phyloP scores from a whole-genome alignment of 2,888 invertebrate genomes.

The Dynastes hyllus region DNA sequence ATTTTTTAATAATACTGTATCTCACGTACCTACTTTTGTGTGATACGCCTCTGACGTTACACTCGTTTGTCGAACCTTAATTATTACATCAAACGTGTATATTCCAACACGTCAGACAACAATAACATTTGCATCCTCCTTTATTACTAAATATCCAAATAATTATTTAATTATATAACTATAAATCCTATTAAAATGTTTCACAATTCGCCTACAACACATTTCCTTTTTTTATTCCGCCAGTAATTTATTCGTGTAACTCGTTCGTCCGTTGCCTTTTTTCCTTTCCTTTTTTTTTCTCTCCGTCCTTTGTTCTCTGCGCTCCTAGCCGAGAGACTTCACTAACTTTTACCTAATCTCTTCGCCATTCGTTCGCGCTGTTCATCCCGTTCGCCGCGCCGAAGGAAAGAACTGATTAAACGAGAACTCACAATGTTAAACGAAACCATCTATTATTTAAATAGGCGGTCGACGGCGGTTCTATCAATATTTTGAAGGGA shows the following conservation, averaged over 20 bases:
- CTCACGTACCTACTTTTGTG: too few relatives aligned
- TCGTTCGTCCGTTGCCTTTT: slow-evolving; percentile 13
- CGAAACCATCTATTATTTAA: slow-evolving; percentile 48
- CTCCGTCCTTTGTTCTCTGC: slow-evolving; percentile 27
- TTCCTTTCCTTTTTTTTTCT: neutral
- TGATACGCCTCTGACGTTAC: too few relatives aligned
- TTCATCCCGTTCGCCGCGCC: slow-evolving; percentile 17
- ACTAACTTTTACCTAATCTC: slow-evolving; percentile 34
- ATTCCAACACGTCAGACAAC: too few relatives aligned
- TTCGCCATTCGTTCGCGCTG: slow-evolving; percentile 10
- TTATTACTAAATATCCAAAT: too few relatives aligned
- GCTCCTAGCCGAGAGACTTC: neutral
- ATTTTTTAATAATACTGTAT: too few relatives aligned
- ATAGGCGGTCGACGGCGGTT: slow-evolving; percentile 42
- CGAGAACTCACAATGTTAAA: slow-evolving; percentile 43
- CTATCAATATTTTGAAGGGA: slow-evolving; percentile 46
- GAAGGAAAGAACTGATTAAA: slow-evolving; percentile 40
- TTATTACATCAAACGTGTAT: too few relatives aligned
- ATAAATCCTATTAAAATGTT: neutral
- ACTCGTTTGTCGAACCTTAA: too few relatives aligned
- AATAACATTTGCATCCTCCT: too few relatives aligned
- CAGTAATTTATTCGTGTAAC: slow-evolving; percentile 3
- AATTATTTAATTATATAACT: too few relatives aligned
- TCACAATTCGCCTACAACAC: slow-evolving; percentile 1
- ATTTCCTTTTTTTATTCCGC: neutral